These are phyloP conservation scores for Notothenia rossii DNA, from an alignment of 2,113 vertebrate species.

Conservation along the genomic window DNA sequence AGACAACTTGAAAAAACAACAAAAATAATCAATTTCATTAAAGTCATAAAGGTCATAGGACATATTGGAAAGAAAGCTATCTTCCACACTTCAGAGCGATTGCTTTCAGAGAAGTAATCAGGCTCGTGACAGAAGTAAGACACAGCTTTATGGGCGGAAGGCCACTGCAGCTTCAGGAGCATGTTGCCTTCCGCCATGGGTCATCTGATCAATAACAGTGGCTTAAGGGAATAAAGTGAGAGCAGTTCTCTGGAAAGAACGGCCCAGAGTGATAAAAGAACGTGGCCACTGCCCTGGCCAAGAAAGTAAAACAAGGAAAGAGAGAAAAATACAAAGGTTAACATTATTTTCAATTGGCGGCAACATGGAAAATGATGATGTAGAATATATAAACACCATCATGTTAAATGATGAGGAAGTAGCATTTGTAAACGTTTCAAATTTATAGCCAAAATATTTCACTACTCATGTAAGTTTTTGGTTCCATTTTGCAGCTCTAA, in stretches of 20 bases:
- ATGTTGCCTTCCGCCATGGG: slow-evolving; percentile 27
- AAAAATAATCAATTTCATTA: slow-evolving; percentile 36
- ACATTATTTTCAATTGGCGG: neutral
- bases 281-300: neutral
- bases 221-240: slow-evolving; percentile 8
- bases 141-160: slow-evolving; percentile 36
- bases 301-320: neutral
- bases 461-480: neutral
- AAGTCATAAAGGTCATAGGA: slow-evolving; percentile 52
- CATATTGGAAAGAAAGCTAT: slow-evolving; percentile 46
- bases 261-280: neutral
- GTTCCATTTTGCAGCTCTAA: neutral
- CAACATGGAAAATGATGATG: no score
- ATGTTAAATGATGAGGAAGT: neutral
- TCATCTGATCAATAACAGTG: slow-evolving; percentile 49
- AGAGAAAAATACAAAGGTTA: neutral
- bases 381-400: no score
- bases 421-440: neutral
- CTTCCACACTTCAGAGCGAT: slow-evolving; percentile 23
- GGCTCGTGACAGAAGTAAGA: slow-evolving; percentile 41
- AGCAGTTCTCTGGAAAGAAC: slow-evolving; percentile 22
- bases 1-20: neutral
- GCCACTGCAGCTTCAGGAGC: slow-evolving; percentile 33
- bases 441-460: neutral
- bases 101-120: slow-evolving; percentile 55